phyloP scores from a whole-genome alignment of 2,797 vertebrate species.

The Argentina silus region DNA sequence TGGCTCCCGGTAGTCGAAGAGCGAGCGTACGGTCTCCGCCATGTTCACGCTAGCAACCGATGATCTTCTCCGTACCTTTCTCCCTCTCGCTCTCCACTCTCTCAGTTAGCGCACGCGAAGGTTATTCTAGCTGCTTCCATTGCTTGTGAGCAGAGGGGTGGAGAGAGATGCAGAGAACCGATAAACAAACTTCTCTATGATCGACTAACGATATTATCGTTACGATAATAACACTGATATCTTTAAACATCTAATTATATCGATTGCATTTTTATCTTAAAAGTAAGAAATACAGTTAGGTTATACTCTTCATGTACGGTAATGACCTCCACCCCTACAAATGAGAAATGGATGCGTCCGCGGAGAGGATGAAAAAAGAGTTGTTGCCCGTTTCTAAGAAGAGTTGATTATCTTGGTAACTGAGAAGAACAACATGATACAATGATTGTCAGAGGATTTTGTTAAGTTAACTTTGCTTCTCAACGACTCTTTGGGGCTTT shows the following conservation, averaged over 20 bases:
- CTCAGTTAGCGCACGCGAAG: slow-evolving; percentile 71
- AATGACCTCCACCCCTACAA: not conserved
- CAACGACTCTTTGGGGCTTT: no score
- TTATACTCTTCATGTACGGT: not conserved
- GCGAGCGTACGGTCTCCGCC: slow-evolving; percentile 78
- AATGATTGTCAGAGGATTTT: not conserved
- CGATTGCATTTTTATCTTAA: not conserved
- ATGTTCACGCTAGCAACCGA: slow-evolving; percentile 66
- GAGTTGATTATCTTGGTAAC: slow-evolving; percentile 49
- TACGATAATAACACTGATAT: no score
- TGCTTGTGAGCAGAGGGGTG: slow-evolving; percentile 43
- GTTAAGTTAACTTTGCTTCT: not conserved
- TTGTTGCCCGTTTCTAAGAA: slow-evolving; percentile 54
- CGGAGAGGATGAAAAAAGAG: not conserved
- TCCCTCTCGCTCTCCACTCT: slow-evolving; percentile 38
- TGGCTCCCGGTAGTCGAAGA: slow-evolving; percentile 77
- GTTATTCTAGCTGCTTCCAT: slow-evolving; percentile 71
- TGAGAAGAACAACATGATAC: not conserved
- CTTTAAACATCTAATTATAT: slow-evolving; percentile 31
- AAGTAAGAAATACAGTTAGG: not conserved
- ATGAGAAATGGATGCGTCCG: not conserved
- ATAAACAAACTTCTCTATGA: no score
- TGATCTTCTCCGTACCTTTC: slow-evolving; percentile 52
- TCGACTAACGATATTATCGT: no score
- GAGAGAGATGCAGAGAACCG: not conserved